A percentile compares a stretch with the other conserved stretches of the same genome.
phyloP scores from a whole-genome alignment of 2,113 vertebrate species.

The Zosterops hypoxanthus region DNA sequence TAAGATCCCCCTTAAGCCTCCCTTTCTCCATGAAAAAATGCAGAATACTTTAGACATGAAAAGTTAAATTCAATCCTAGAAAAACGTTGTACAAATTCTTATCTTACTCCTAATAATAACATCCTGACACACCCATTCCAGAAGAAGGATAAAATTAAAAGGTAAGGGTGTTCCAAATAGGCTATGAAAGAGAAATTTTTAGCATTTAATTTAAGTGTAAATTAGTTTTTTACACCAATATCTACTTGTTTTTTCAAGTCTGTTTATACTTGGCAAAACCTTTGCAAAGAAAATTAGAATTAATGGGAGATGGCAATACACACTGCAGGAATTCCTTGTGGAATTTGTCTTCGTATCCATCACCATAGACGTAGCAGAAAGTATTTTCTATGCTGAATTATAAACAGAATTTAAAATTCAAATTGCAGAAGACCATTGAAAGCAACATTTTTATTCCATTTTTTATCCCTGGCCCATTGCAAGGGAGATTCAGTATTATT shows the following conservation, averaged over 20 bases:
- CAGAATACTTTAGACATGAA: not conserved
- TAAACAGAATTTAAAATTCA: not conserved
- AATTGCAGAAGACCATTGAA: not conserved
- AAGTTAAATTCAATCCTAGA: no score
- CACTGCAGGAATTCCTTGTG: not conserved
- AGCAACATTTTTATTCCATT: not conserved
- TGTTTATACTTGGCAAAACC: not conserved
- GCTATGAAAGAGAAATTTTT: no score
- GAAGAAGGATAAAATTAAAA: no score
- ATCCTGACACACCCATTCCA: no score
- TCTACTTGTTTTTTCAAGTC: not conserved
- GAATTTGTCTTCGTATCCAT: not conserved
- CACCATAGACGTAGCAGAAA: not conserved
- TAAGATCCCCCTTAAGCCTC: not conserved
- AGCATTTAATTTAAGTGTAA: no score
- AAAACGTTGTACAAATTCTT: no score
- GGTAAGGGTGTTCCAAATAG: no score
- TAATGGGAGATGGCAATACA: not conserved
- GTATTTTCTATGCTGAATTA: not conserved
- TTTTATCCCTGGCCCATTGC: rapidly evolving
- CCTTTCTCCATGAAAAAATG: not conserved
- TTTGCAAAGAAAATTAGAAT: not conserved
- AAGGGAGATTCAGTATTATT: not conserved
- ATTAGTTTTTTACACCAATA: no score
- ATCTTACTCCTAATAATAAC: no score